phyloP scores from a whole-genome alignment of 2,113 vertebrate species.

The Merops nubicus region DNA sequence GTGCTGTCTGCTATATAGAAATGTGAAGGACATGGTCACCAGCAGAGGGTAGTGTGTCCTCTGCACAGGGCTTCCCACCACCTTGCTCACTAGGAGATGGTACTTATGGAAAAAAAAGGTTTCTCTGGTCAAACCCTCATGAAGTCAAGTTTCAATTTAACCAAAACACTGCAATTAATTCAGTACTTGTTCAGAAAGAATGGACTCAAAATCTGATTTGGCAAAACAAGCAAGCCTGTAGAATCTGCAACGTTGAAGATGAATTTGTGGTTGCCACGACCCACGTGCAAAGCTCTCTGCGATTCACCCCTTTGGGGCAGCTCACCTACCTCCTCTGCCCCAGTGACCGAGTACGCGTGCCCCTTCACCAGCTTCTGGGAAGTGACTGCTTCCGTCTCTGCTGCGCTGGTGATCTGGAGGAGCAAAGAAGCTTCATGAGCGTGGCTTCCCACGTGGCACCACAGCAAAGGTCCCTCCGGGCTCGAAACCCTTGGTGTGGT shows the following conservation, averaged over 20 bases:
- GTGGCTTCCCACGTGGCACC: accelerated
- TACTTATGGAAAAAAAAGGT: accelerated
- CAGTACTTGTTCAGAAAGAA: not conserved
- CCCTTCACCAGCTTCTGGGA: slow-evolving; percentile 95
- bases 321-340: slow-evolving; percentile 84
- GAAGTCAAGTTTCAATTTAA: not conserved
- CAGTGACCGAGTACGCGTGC: slow-evolving; percentile 92
- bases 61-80: not conserved
- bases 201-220: not conserved
- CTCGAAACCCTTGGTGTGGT: not conserved
- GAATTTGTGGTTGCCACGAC: not conserved
- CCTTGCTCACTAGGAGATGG: accelerated
- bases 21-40: not conserved
- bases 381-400: slow-evolving; percentile 90
- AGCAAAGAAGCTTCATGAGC: not conserved
- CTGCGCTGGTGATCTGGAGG: slow-evolving; percentile 87
- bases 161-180: not conserved
- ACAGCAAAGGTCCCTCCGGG: not conserved
- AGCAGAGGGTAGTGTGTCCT: not conserved
- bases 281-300: not conserved
- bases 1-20: not conserved
- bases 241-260: accelerated
- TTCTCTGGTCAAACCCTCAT: not conserved
- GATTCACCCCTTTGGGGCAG: not conserved
- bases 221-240: accelerated